Evolutionary conservation across 2,797 vertebrate genomes (phyloP), one percentile per base, ranked within the genome.

Genomic region (Syngnathus rostellatus): DNA sequence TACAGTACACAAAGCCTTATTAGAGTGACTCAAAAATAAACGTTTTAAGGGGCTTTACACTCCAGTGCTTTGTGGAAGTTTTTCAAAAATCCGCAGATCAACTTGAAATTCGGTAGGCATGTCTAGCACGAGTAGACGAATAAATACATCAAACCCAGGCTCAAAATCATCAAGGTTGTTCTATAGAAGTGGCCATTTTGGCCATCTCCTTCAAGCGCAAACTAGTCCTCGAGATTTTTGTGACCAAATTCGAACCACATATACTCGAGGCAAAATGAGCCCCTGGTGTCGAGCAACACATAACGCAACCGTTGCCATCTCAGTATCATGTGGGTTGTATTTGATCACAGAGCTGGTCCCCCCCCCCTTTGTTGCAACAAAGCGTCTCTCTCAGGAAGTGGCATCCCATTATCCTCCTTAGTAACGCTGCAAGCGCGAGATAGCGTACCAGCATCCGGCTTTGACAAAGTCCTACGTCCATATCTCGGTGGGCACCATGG

Each of bases 401-500:
- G 11, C 55, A 17, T 38, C 55, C 25, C 55, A 58, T 58, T 11
- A 55, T 37, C 21, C 4, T 25, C n/a, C 50, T 51, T 3, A 21
- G 10, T 21, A 53, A 53, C 19, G 11, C 54, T 37, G 54, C 23
- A 17, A 58, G 5, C 1, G 14, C 16, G 5, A 58, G 55, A 58
- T 58, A 46, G 60, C 2, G 60, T 25, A 21, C 21, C 41, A 4
- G 58, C 11, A 17, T 16, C 12, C 21, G 41, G 54, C 11, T 37
- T 58, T 17, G 4, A 19, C 41, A 31, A 46, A 46, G 21, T 69
- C 71, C 84, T 93, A 99, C 74, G 97, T 99, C 97, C 97, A 99
- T 75, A 96, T 92, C 82, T 98, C 97, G 64, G 92, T 98, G 5
- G 97, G 97, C 62, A 95, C 96, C 77, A 99, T 99, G 78, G 92